Base-by-base conservation (phyloP, 2,888 invertebrate species). In the Drosophila leonis region DNA sequence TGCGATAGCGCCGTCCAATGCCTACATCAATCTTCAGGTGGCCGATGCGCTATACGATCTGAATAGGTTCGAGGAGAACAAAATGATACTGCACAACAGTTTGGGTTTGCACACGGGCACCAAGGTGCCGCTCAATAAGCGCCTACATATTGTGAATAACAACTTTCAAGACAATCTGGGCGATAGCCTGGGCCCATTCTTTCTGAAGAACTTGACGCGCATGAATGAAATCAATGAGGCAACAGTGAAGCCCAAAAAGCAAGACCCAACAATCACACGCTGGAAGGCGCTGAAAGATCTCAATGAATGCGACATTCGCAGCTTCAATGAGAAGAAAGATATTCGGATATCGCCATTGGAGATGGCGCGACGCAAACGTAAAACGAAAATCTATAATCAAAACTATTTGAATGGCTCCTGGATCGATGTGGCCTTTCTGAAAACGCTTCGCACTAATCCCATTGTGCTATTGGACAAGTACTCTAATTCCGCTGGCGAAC, bases 11-110 rank as follows among this genome's bases (percentile, higher is more conserved):
- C 49, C 29, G 1, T n/a, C 55, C 31, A 51, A 72, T 46, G 55
- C 65, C 2, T 42, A 54, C 0, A 57, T 66, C 4, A 71, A 89
- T 48, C 4, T 77, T 24, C 76, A 83, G 13, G 44, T 76, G n/a
- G 70, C 65, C 39, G 90, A 88, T 59, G 74, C 71, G 0, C 31
- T 89, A 0, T 82, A 91, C 29, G 76, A 87, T n/a, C 55, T 82
- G 3, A 90, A 81, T 52, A 29, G 62, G 4, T 81, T 89, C 15
- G 88, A 90, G 69, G 54, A 78, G 1, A 65, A 61, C 41, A 88
- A 82, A 18, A 4, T 31, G 1, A 4, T 52, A 15, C 46, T 90
- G 31, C 67, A 73, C 10, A 55, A 75, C 6, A 75, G 60, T 41
- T 37, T 67, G 9, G 54, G 72, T 0, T 31, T 67, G 0, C 59